Evolutionary conservation across 2,888 invertebrate genomes (phyloP).

Genomic region (Oxytorus armatus): DNA sequence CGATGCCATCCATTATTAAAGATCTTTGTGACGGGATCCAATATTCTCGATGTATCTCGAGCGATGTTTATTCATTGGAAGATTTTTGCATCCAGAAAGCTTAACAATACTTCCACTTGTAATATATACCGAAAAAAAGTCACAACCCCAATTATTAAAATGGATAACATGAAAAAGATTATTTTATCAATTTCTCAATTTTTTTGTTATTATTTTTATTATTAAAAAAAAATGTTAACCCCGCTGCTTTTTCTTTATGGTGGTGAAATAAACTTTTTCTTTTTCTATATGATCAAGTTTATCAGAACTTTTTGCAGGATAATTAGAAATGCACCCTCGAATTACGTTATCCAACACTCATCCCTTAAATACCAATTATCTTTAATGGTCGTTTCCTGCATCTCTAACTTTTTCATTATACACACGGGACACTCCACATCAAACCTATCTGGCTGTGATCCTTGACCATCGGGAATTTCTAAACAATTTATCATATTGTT

Average conservation of each 20-base stretch:
- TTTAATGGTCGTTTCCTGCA: slow-evolving; percentile 37
- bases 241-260: neutral
- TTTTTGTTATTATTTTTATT: neutral
- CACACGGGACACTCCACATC: too few relatives aligned
- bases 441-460: too few relatives aligned
- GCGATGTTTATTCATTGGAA: slow-evolving; percentile 7
- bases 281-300: slow-evolving; percentile 16
- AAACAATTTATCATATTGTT: too few relatives aligned
- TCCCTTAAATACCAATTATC: slow-evolving; percentile 9
- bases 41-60: slow-evolving; percentile 45
- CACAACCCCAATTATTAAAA: too few relatives aligned
- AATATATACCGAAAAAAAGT: too few relatives aligned
- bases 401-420: slow-evolving; percentile 25
- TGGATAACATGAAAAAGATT: too few relatives aligned
- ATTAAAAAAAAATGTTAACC: too few relatives aligned
- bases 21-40: slow-evolving; percentile 52
- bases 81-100: neutral
- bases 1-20: slow-evolving; percentile 46
- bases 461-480: too few relatives aligned
- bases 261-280: slow-evolving; percentile 11
- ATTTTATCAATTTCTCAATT: neutral
- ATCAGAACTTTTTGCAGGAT: slow-evolving; percentile 10
- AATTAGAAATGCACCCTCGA: slow-evolving; percentile 5
- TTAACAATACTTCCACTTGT: slow-evolving; percentile 13
- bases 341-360: neutral